Conservation (phyloP, 2,797 vertebrate genomes). For the Lepidocolaptes lacrymiger region DNA sequence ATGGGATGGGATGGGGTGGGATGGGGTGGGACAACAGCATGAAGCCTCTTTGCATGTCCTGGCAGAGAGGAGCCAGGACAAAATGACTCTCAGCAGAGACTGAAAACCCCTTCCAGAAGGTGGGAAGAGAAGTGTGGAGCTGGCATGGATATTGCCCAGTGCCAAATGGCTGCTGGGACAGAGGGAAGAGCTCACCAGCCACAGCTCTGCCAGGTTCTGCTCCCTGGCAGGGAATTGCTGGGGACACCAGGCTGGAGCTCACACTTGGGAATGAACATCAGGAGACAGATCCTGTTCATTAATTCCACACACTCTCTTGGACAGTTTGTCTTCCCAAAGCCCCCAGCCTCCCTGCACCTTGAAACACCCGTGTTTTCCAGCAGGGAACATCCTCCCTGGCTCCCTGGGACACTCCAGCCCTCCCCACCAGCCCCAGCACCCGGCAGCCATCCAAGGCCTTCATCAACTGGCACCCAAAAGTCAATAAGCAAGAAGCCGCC, state of each 20-base stretch:
- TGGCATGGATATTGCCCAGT: fast-evolving
- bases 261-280: fast-evolving
- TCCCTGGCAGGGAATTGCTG: not conserved
- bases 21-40: not conserved
- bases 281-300: fast-evolving
- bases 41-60: not conserved
- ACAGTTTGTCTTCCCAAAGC: not conserved
- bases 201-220: fast-evolving
- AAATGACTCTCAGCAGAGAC: not conserved
- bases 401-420: not conserved
- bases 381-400: fast-evolving
- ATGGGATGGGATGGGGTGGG: not conserved
- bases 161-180: fast-evolving
- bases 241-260: not conserved
- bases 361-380: fast-evolving
- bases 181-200: not conserved
- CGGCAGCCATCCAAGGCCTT: not conserved
- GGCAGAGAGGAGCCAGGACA: not conserved
- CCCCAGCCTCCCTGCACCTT: fast-evolving
- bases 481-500: constrained; percentile 40
- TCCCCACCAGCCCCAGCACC: fast-evolving
- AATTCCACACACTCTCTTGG: fast-evolving
- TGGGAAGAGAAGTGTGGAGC: not conserved
- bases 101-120: fast-evolving
- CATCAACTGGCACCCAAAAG: constrained; percentile 54